Percentiles rank a stretch among this genome's conserved stretches.
These are phyloP conservation scores for Clarias macrocephalus DNA, from an alignment of 2,113 vertebrate genomes.

Conservation along the genomic window DNA sequence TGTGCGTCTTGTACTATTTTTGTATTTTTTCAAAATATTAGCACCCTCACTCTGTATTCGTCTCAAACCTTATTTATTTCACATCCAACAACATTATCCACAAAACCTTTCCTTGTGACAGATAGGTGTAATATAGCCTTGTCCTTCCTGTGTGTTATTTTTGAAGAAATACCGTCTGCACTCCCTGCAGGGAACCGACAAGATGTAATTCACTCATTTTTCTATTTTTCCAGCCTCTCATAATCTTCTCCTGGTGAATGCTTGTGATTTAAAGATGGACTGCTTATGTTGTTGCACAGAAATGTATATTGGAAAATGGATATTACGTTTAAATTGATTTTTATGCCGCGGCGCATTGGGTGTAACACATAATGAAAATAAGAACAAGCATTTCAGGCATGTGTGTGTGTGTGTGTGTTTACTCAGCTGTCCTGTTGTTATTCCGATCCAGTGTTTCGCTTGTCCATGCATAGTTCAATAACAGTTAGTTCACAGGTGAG, in stretches of 20 bases:
- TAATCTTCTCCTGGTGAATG: background rate
- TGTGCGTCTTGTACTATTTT: background rate
- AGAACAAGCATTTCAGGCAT: background rate
- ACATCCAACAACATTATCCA: background rate
- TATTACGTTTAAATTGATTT: slow-evolving; percentile 42
- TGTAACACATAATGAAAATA: slow-evolving; percentile 40
- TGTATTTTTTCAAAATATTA: background rate
- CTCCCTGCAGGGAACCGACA: background rate
- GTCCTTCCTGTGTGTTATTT: slow-evolving; percentile 21
- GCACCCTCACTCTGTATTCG: background rate
- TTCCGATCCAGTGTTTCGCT: background rate
- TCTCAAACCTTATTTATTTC: background rate
- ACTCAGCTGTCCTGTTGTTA: background rate
- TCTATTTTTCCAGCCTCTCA: background rate
- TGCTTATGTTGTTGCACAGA: slow-evolving; percentile 8
- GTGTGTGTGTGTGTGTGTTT: slow-evolving; percentile 2
- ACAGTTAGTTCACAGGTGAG: background rate
- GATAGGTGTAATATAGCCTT: background rate
- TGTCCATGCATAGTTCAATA: background rate
- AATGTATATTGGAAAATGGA: slow-evolving; percentile 6
- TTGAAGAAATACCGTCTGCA: slow-evolving; percentile 8
- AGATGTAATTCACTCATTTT: slow-evolving; percentile 22
- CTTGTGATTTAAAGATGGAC: slow-evolving; percentile 39
- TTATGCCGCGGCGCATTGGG: slow-evolving; percentile 24
- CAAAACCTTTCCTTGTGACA: background rate